These are phyloP conservation scores for Anguilla rostrata DNA, from an alignment of 2,113 vertebrate genomes.

Conservation along the genomic window DNA sequence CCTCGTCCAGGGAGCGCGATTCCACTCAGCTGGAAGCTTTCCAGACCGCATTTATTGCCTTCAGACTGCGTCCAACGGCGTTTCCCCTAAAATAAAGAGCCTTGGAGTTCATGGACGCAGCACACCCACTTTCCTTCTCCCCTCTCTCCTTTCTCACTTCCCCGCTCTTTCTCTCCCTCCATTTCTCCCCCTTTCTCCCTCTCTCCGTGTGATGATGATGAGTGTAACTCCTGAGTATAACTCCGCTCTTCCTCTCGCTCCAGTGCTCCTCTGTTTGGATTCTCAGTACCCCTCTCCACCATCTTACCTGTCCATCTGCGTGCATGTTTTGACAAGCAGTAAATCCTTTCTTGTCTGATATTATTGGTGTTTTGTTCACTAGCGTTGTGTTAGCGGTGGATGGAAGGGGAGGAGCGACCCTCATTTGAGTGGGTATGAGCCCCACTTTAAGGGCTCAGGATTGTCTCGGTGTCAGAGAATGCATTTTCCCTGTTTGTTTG, in stretches of 20 bases:
- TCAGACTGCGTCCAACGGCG: not conserved
- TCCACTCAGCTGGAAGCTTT: not conserved
- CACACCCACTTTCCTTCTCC: not conserved
- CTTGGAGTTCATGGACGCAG: not conserved
- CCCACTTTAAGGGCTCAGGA: too few species aligned
- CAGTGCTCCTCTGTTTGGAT: conserved; percentile 49
- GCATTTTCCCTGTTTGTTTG: not conserved
- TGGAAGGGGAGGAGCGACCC: not conserved
- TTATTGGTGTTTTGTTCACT: not conserved
- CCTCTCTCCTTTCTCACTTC: not conserved
- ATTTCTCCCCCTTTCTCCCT: conserved; percentile 18
- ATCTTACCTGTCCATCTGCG: conserved; percentile 35
- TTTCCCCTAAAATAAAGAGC: not conserved
- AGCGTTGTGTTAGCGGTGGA: not conserved
- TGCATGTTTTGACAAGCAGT: not conserved
- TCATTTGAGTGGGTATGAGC: too few species aligned
- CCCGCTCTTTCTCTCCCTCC: not conserved
- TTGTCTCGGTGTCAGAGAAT: not conserved
- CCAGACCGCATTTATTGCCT: not conserved
- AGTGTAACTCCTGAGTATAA: conserved; percentile 28
- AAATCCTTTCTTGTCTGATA: not conserved
- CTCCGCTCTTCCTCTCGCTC: conserved; percentile 24
- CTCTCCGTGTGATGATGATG: conserved; percentile 50
- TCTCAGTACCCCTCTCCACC: conserved; percentile 27
- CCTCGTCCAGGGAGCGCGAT: not conserved